Percentiles rank a stretch among this genome's conserved stretches.
Evolutionary conservation across 1,140 invertebrate species (phyloP).

Genomic region (Pentalonia nigronervosa): DNA sequence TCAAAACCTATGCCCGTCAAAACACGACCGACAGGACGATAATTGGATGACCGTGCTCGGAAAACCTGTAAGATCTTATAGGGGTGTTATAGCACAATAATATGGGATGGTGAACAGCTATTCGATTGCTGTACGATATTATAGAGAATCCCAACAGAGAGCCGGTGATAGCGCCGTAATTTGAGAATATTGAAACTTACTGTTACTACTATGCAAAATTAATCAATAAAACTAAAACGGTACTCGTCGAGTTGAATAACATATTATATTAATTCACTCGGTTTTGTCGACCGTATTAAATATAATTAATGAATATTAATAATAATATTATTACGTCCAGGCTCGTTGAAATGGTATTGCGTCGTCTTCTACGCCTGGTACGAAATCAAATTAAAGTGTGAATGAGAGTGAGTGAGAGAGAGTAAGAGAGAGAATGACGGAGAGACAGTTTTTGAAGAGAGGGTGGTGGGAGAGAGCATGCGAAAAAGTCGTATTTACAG

Average conservation of each 20-base stretch:
- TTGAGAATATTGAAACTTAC: not conserved
- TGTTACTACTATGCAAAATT: not conserved
- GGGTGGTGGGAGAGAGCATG: not conserved
- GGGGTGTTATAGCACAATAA: not conserved
- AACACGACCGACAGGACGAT: not conserved
- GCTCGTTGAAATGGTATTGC: constrained; percentile 5
- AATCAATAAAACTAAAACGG: not conserved
- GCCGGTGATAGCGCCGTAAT: not conserved
- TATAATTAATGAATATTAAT: not conserved
- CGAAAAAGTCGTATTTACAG: constrained; percentile 19
- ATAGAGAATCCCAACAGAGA: not conserved
- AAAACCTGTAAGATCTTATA: not conserved
- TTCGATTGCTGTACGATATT: not conserved
- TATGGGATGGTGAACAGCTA: not conserved
- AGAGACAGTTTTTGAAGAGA: not conserved
- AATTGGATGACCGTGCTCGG: not conserved
- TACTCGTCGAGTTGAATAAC: not conserved
- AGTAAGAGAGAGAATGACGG: not conserved
- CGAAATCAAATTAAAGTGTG: not conserved
- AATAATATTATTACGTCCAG: not conserved
- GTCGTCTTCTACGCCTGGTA: not conserved
- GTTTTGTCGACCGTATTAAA: not conserved
- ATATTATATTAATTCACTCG: not conserved
- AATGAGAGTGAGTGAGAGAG: not conserved
- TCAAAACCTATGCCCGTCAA: not conserved